Evolutionary conservation across 2,888 invertebrate genomes (phyloP), one percentile per base, ranked within the genome.

Genomic region (Punctoribates punctum): DNA sequence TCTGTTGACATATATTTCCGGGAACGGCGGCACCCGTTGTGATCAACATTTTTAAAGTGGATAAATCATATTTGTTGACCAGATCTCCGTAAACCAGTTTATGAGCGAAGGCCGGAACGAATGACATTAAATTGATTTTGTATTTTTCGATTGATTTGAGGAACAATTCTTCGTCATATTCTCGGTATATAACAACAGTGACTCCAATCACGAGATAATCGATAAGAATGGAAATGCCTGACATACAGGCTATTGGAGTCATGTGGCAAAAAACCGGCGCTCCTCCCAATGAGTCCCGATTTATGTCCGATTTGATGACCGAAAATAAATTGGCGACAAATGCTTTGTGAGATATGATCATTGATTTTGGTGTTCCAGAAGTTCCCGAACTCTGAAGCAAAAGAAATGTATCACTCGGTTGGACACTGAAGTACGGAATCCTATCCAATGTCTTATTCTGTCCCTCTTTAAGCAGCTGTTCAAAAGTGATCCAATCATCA

Each of bases 321-420:
- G 15, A 48, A 3, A 54, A 20, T 20, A 54, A 20, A 6, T n/a
- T 54, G 54, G 20, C 48, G 5, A 27, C 5, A 72, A 72, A 25
- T 11, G 72, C 42, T 6, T 8, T n/a, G 27, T 42, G n/a, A 1
- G 48, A 29, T 38, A 73, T 48, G n/a, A 73, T 25, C 17, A 23
- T 20, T 29, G 34, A 51, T 60, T 74, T 74, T 13, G 74, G 74
- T n/a, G 29, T n/a, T n/a, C 74, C 74, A 17, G 74, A 60, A 4
- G 74, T 34, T 15, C 74, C 74, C 3, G 67, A 67, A 29, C 38
- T 67, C 9, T 67, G 42, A 20, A 67, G 20, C 29, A 67, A 3
- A 20, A 34, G 1, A 29, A 34, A 67, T 34, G 11, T n/a, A n/a
- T 67, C 34, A 29, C 38, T 38, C n/a, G 42, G 34, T 8, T 60